Conservation (phyloP, 2,797 vertebrate species). For the Rhinogobio ventralis region DNA sequence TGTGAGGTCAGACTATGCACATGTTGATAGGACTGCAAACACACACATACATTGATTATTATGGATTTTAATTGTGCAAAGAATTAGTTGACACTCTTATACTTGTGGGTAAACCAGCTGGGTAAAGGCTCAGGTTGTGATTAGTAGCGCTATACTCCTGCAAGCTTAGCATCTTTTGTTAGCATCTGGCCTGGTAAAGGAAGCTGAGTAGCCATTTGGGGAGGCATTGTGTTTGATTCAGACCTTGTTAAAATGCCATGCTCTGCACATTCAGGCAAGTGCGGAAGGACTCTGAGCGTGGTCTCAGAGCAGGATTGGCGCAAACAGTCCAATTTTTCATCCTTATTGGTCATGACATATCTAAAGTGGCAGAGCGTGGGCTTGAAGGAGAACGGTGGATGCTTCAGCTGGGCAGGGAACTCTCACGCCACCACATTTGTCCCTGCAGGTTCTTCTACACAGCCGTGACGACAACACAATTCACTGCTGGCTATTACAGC, state of each 20-base stretch:
- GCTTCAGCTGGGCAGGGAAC: constrained; percentile 68
- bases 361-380: constrained; percentile 82
- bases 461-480: constrained; percentile 68
- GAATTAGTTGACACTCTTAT: background rate
- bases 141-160: background rate
- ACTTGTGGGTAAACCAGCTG: background rate
- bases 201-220: constrained; percentile 71
- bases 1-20: background rate
- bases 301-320: constrained; percentile 69
- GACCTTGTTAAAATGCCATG: constrained; percentile 76
- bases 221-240: constrained; percentile 70
- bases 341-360: constrained; percentile 88
- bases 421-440: constrained; percentile 30
- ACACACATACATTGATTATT: background rate
- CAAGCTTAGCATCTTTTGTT: background rate
- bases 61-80: background rate
- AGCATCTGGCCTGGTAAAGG: constrained; percentile 54
- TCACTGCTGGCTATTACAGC: constrained; percentile 57
- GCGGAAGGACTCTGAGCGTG: constrained; percentile 68
- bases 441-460: constrained; percentile 19
- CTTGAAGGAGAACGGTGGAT: constrained; percentile 65
- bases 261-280: constrained; percentile 75
- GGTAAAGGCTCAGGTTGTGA: background rate
- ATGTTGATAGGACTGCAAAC: background rate
- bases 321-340: constrained; percentile 88